Conservation (phyloP, 1,140 invertebrate genomes). For the Belonocnema kinseyi region DNA sequence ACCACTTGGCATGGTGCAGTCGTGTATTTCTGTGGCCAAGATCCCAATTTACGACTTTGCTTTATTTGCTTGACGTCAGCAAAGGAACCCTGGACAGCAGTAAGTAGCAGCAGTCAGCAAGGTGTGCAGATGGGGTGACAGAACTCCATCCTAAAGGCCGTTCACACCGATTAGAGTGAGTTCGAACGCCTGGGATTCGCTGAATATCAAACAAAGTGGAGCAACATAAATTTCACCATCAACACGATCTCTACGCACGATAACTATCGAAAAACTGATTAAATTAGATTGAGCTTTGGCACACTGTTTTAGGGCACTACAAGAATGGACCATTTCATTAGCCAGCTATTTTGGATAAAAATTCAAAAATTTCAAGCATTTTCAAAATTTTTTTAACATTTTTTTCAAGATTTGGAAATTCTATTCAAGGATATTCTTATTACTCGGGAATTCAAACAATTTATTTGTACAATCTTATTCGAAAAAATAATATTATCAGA, state of each 20-base stretch:
- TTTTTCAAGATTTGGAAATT: no score
- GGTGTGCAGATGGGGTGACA: conserved; percentile 42
- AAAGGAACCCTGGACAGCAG: conserved; percentile 42
- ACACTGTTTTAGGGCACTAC: no score
- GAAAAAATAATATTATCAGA: no score
- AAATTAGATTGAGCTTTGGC: no score
- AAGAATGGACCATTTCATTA: no score
- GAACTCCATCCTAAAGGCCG: conserved; percentile 58
- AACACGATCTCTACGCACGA: background rate
- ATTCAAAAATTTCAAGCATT: no score
- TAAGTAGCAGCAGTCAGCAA: conserved; percentile 30
- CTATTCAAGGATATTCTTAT: no score
- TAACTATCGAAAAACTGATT: no score
- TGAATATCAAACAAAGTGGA: conserved; percentile 22
- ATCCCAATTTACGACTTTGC: conserved; percentile 63
- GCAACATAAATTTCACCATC: conserved; percentile 22
- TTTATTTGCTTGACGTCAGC: conserved; percentile 68
- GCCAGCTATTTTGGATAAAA: no score
- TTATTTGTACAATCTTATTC: no score
- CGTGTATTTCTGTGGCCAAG: conserved; percentile 61
- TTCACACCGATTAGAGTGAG: conserved; percentile 48
- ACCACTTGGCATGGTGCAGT: conserved; percentile 62
- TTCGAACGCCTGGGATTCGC: conserved; percentile 53
- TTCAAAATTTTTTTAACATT: no score
- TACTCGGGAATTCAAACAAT: no score